A percentile compares a stretch with the other conserved stretches of the same genome.
Evolutionary conservation across 1,140 invertebrate genomes (phyloP).

Genomic region (Pachypsylla venusta): DNA sequence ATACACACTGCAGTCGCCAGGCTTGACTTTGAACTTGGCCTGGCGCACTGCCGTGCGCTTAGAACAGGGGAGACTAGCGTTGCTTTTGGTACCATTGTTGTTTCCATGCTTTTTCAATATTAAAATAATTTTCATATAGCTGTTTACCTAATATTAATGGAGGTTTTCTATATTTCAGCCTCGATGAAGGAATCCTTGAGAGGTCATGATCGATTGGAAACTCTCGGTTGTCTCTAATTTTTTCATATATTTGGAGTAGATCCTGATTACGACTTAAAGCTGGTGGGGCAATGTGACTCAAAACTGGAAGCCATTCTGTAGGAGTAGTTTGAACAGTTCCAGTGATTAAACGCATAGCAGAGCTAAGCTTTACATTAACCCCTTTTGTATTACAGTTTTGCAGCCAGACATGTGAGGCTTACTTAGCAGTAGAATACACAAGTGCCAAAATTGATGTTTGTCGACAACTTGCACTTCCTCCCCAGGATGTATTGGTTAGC

Average conservation of each 20-base stretch:
- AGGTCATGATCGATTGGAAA: background rate
- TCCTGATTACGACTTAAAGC: background rate
- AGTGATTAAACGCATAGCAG: conserved; percentile 1
- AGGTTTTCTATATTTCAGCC: background rate
- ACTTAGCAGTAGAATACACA: too few species aligned
- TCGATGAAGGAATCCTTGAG: background rate
- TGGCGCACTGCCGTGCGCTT: too few species aligned
- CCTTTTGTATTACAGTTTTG: background rate
- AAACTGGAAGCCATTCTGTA: conserved; percentile 10
- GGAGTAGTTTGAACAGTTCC: conserved; percentile 7
- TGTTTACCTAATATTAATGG: background rate
- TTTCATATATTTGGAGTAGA: background rate
- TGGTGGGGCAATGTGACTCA: background rate
- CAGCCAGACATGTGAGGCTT: too few species aligned
- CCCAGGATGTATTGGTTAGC: background rate
- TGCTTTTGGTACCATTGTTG: too few species aligned
- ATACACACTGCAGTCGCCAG: too few species aligned
- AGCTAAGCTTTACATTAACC: background rate
- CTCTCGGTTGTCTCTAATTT: background rate
- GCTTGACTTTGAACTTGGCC: too few species aligned
- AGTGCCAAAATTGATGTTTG: background rate
- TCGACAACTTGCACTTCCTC: background rate
- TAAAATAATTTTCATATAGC: background rate
- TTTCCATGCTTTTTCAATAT: background rate
- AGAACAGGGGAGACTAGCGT: too few species aligned